Evolutionary conservation across 2,113 vertebrate species (phyloP).

Genomic region (Cryptotis parvus): DNA sequence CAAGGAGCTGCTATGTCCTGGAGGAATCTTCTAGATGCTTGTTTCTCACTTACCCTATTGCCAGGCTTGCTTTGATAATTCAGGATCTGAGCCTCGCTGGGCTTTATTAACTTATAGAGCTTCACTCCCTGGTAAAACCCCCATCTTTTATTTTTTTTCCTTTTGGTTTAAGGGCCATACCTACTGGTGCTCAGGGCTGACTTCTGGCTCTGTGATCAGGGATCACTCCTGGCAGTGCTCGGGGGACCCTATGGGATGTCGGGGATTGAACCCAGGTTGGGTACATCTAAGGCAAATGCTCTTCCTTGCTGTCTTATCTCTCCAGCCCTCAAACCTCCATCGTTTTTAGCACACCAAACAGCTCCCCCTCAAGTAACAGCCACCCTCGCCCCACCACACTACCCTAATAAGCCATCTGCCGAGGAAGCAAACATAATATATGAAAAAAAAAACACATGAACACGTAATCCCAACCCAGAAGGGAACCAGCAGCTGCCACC

Average conservation of each 20-base stretch:
- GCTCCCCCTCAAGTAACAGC: conserved; percentile 30
- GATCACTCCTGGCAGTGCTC: no score
- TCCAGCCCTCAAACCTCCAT: no score
- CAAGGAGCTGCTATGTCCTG: not conserved
- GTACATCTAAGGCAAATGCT: no score
- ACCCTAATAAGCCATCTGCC: conserved; percentile 72
- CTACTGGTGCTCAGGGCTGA: no score
- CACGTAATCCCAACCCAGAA: conserved; percentile 54
- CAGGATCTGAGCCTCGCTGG: conserved; percentile 12
- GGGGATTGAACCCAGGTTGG: no score
- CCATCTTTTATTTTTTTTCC: not conserved
- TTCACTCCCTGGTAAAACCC: conserved; percentile 5
- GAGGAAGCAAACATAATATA: conserved; percentile 73
- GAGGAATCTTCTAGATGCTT: conserved; percentile 16
- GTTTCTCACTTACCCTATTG: conserved; percentile 1
- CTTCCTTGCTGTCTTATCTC: no score
- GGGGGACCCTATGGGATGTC: no score
- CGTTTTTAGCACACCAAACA: conserved; percentile 55
- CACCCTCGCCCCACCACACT: not conserved
- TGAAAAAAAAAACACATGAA: no score
- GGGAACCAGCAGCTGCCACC: conserved; percentile 66
- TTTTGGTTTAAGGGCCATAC: no score
- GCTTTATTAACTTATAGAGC: conserved; percentile 71
- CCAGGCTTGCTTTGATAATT: conserved; percentile 60
- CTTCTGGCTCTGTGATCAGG: no score